These are phyloP conservation scores for Amphipyra tragopoginis DNA, from an alignment of 2,888 invertebrate species.

Conservation along the genomic window DNA sequence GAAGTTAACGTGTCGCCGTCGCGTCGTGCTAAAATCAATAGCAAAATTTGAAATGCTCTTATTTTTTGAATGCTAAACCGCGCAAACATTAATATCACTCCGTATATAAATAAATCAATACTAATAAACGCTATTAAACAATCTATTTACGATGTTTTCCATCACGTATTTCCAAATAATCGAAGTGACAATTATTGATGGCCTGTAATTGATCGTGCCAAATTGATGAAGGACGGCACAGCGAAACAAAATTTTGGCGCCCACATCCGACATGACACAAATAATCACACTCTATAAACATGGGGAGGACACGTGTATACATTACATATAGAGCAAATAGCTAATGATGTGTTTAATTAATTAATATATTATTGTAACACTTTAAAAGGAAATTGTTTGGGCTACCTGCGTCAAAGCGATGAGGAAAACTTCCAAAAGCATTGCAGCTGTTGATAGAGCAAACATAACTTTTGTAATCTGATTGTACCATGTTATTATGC, in stretches of 20 bases:
- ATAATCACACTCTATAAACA: conserved; percentile 28
- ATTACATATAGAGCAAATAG: conserved; percentile 7
- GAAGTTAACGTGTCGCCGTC: no score
- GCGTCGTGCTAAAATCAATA: no score
- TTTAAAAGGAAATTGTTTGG: neutral
- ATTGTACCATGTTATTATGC: neutral
- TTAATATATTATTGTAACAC: neutral
- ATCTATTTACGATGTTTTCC: conserved; percentile 19
- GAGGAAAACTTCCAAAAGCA: neutral
- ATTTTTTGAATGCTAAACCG: no score
- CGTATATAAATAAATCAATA: neutral
- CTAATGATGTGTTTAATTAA: conserved; percentile 2
- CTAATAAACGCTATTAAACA: conserved; percentile 3
- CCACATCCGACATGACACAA: conserved; percentile 51
- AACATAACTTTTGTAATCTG: conserved; percentile 6
- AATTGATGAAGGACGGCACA: conserved; percentile 48
- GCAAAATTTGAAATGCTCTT: no score
- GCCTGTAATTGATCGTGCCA: conserved; percentile 61
- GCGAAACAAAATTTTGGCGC: conserved; percentile 63
- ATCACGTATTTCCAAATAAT: conserved; percentile 15
- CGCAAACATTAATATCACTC: no score
- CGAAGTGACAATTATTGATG: conserved; percentile 56
- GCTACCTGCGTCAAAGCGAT: neutral
- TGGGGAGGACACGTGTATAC: conserved; percentile 13
- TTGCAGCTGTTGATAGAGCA: neutral